Evolutionary conservation across 2,797 vertebrate species (phyloP).

Genomic region (Pyrrhura leucotis): DNA sequence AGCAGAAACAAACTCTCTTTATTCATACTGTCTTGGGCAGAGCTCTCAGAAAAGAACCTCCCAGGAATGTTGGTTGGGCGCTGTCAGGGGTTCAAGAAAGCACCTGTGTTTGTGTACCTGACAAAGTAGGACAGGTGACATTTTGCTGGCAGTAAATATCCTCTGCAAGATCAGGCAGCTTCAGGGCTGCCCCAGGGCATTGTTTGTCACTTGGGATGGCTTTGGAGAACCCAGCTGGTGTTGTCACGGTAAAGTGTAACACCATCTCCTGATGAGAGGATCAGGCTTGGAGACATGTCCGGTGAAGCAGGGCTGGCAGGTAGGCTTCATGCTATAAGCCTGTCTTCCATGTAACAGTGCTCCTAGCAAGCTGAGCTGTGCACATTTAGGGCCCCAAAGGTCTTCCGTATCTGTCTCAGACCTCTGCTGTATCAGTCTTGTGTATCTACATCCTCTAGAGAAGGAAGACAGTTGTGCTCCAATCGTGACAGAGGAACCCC

Average conservation of each 20-base stretch:
- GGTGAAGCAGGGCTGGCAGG: neutral
- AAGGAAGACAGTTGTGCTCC: neutral
- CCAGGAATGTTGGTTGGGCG: accelerated
- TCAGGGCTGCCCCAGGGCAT: accelerated
- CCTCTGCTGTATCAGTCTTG: neutral
- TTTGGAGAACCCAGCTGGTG: neutral
- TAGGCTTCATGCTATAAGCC: neutral
- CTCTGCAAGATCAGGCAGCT: neutral
- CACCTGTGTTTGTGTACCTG: neutral
- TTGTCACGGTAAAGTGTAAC: neutral
- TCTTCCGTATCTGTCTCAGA: neutral
- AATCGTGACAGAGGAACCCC: neutral
- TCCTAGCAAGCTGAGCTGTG: neutral
- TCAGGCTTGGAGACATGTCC: neutral
- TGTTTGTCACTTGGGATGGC: neutral
- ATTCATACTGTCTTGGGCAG: neutral
- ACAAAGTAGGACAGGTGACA: neutral
- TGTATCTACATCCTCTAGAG: neutral
- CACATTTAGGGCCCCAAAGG: neutral
- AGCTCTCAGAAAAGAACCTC: neutral
- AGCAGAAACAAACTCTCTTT: neutral
- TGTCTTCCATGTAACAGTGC: neutral
- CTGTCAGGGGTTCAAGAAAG: neutral
- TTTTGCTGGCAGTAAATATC: neutral
- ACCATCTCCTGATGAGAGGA: neutral